Evolutionary conservation across 2,113 vertebrate genomes (phyloP), one percentile per base, ranked within the genome.

Genomic region (Sinocyclocheilus grahami): DNA sequence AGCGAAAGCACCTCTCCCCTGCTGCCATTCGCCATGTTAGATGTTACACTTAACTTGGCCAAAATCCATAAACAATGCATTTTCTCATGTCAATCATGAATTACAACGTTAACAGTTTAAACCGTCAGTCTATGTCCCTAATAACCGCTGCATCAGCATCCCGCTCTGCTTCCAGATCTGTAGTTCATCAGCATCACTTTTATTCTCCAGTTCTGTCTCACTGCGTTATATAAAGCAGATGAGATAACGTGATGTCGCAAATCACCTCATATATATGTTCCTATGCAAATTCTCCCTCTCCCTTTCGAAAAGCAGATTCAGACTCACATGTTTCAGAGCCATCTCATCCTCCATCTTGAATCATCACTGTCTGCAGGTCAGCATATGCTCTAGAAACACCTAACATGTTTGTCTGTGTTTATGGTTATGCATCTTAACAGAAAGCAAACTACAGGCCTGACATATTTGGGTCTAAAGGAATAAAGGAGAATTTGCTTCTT

Each of bases 301-400:
- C 24, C 42, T 51, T 85, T 33, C 8, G 12, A 84, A 67, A 63
- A 58, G 8, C 60, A 69, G 22, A 24, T 85, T 85, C 76, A 79
- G 20, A 37, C 63, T 83, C 37, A 42, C 33, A 79, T 79, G 58
- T 42, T 62, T 83, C 60, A 82, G 42, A 67, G n/a, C 24, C 27
- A 37, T 53, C 65, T 14, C 27, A 83, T 71, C 78, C 60, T 76
- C 78, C 55, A 82, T 65, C 78, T 81, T 74, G 55, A 48, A n/a
- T 80, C 51, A 72, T 76, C 55, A 27, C 55, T 65, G 55, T 46
- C 42, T 77, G 37, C 20, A 8, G 55, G 42, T 76, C 55, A 53
- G 27, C 27, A 46, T 39, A 20, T 71, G 37, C 3, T 37, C 24
- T 22, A 60, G 18, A 74, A 22, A 72, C 51, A 30, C 20, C 30